Base-by-base conservation (phyloP, 2,888 invertebrate species). In the Pristionchus mayeri region DNA sequence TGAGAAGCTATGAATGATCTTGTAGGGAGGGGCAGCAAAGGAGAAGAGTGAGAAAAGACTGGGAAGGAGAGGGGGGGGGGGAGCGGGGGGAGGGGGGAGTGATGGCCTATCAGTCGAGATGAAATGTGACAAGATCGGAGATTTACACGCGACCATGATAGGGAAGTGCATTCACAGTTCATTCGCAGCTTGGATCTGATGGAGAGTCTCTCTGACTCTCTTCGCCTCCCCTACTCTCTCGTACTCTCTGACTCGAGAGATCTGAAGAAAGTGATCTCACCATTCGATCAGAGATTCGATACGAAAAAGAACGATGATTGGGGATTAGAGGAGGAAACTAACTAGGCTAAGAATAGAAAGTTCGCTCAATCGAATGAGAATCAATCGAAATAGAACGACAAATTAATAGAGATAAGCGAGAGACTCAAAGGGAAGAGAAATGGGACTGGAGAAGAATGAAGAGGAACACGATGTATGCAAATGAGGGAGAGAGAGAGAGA, bases 121-220 rank as follows among this genome's bases (percentile, higher is more conserved):
- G 13, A 21, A 9, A 67, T 67, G 67, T 67, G 67, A 67, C 67
- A 67, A 37, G 67, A 37, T 37, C 34, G 67, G 37, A 67, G 67
- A 67, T 34, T 34, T 37, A 67, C 34, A 67, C 37, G 67, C 7
- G 13, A 37, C 4, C 21, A 37, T 67, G 30, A 67, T 67, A 67
- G 67, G 67, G 67, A 67, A 67, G 67, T 67, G 34, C 67, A 67
- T 21, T 67, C 37, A 37, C 67, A 67, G 67, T 34, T 37, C 67
- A 67, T 34, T 67, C 37, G 67, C 34, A 18, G 7, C 18, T 6
- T 67, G 13, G 7, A n/a, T 67, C 67, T 21, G 37, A 37, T 24
- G 27, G 57, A 27, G 6, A 13, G 16, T 18, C 13, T 63, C 18
- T 18, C 34, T 34, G 63, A 34, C 63, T 63, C 34, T 63, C 63